Base-by-base conservation (phyloP, 2,797 vertebrate species). In the Anisognathus igniventris region DNA sequence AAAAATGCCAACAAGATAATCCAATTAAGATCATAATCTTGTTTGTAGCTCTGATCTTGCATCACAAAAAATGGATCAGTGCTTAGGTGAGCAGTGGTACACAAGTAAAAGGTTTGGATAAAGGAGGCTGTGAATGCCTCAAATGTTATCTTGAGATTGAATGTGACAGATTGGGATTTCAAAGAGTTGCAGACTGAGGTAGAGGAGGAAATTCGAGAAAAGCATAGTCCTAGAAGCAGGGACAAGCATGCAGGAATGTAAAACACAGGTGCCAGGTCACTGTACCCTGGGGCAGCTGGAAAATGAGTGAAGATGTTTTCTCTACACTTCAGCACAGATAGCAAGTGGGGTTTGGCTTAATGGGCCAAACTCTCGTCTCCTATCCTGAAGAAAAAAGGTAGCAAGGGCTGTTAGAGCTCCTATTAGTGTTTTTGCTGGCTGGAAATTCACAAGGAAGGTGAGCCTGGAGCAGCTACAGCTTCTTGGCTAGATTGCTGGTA, bases 1-100 rank as follows among this genome's bases (percentile, higher is more conserved):
- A 56, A 93, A 89, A 79, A 42, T 57, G 64, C 22, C 10, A 8
- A 40, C 45, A 27, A 58, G 15, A 20, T 95, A 95, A 96, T 96
- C 84, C 61, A 67, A 0, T 65, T 89, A 79, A 93, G 71, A 89
- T 88, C 37, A 62, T 95, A 92, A 95, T 95, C 95, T 81, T 65
- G 72, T 96, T 91, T 93, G 56, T 58, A 72, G 39, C 27, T 83
- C 48, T 88, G 71, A 79, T 37, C 25, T 87, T 81, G 66, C 33
- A 60, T 86, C 62, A 80, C 28, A 71, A 58, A 33, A 88, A 60
- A 71, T 31, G 7, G 23, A n/a, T 88, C 31, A 11, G 33, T 86
- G 56, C 89, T 88, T 33, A 80, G 48, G 40, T 72, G 45, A 62
- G 28, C 21, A 3, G n/a, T n/a, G 8, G 14, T 61, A 60, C 8